Conservation (phyloP, 2,797 vertebrate species). For the Scarus forsteni region DNA sequence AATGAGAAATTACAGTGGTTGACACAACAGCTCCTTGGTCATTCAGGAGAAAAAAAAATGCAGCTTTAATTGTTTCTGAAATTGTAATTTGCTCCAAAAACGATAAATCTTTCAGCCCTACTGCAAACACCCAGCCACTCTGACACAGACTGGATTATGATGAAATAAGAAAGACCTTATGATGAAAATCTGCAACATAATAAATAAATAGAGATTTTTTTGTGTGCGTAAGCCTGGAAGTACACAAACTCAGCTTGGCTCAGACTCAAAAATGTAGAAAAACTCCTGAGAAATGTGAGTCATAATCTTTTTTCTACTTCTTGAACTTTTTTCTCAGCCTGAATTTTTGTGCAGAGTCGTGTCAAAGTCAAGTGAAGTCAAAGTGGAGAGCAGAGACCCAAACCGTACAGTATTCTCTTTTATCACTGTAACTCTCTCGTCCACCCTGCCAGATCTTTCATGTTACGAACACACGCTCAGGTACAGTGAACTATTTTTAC, state of each 20-base stretch:
- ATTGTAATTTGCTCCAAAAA: too few relatives aligned
- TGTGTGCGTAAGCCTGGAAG: conserved; percentile 12
- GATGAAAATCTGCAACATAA: neutral
- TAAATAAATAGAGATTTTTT: neutral
- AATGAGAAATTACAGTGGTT: too few relatives aligned
- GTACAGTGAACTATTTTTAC: conserved; percentile 18
- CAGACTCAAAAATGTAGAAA: neutral
- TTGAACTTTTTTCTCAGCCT: neutral
- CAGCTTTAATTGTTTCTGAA: too few relatives aligned
- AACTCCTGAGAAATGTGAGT: neutral
- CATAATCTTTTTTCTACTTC: neutral
- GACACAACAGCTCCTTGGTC: too few relatives aligned
- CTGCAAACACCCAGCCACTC: neutral
- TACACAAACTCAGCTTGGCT: conserved; percentile 6
- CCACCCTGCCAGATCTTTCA: conserved; percentile 1
- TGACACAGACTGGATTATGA: conserved; percentile 3
- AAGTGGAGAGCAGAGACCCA: conserved; percentile 34
- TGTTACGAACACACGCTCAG: conserved; percentile 3
- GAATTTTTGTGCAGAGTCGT: conserved; percentile 28
- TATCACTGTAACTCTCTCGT: conserved; percentile 18
- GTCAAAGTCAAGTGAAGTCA: conserved; percentile 42
- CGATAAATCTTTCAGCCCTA: too few relatives aligned
- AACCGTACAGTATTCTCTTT: conserved; percentile 25
- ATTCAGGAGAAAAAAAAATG: too few relatives aligned
- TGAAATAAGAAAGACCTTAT: conserved; percentile 2